Conservation (phyloP, 1,140 invertebrate species). For the Drosophila triauraria region DNA sequence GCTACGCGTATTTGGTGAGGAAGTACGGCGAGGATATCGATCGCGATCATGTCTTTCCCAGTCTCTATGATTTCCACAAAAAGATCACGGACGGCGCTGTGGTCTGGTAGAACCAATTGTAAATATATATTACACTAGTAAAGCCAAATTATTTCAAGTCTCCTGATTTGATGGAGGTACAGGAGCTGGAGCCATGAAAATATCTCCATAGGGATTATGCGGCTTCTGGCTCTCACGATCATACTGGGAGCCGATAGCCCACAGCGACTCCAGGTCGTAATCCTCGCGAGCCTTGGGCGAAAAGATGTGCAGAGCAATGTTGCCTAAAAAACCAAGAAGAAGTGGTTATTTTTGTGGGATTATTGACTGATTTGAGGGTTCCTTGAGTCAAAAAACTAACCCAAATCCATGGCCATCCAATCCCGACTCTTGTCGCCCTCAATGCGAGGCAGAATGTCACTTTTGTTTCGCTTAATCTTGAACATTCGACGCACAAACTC, state of each 20-base stretch:
- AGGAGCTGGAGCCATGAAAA: constrained; percentile 53
- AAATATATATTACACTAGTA: constrained; percentile 24
- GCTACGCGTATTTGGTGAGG: constrained; percentile 59
- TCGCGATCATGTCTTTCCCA: constrained; percentile 70
- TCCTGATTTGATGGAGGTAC: neutral
- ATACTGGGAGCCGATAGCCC: constrained; percentile 93
- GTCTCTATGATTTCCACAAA: constrained; percentile 84
- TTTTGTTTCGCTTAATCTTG: constrained; percentile 89
- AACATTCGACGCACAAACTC: constrained; percentile 92
- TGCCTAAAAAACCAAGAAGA: constrained; percentile 87
- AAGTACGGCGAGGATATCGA: constrained; percentile 78
- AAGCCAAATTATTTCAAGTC: constrained; percentile 7
- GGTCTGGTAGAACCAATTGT: constrained; percentile 58
- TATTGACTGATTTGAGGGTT: too few species aligned
- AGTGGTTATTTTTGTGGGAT: constrained; percentile 15
- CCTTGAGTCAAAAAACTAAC: constrained; percentile 84
- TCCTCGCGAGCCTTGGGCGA: constrained; percentile 88
- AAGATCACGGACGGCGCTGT: constrained; percentile 71
- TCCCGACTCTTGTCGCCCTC: constrained; percentile 91
- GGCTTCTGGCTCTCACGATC: constrained; percentile 89
- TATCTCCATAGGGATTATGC: constrained; percentile 85
- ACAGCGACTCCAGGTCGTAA: constrained; percentile 96
- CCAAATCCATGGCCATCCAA: constrained; percentile 96
- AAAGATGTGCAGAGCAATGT: constrained; percentile 97
- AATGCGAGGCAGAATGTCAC: constrained; percentile 90